A percentile compares a stretch with the other conserved stretches of the same genome.
phyloP scores from a whole-genome alignment of 2,113 vertebrate genomes.

The Psilopogon haemacephalus region DNA sequence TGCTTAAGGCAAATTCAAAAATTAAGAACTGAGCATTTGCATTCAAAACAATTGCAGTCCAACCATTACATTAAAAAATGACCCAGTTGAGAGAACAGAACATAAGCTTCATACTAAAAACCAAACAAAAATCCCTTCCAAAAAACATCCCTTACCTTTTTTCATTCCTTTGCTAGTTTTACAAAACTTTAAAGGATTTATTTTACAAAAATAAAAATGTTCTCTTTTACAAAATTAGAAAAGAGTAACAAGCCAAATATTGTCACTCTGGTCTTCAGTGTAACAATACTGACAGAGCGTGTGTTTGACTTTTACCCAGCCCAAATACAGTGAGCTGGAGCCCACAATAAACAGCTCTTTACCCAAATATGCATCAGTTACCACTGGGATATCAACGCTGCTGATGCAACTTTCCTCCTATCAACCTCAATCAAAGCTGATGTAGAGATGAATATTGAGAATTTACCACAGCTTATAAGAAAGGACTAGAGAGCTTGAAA shows the following conservation, averaged over 20 bases:
- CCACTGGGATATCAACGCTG: neutral
- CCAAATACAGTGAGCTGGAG: neutral
- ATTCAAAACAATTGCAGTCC: neutral
- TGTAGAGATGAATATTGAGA: neutral
- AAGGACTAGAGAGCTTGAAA: neutral
- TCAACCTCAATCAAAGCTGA: neutral
- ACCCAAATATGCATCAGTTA: neutral
- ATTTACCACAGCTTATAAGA: neutral
- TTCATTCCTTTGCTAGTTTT: neutral
- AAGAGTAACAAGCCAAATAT: neutral
- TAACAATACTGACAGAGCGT: neutral
- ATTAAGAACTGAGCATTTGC: neutral
- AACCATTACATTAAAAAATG: neutral
- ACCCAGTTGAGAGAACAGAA: neutral
- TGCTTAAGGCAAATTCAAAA: neutral
- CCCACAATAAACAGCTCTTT: neutral
- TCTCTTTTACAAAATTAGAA: neutral
- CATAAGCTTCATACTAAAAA: neutral
- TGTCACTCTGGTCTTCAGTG: neutral
- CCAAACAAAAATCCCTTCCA: rapidly evolving
- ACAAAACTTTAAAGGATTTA: neutral
- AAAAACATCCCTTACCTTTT: neutral
- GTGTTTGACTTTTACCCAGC: neutral
- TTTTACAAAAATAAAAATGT: too few relatives aligned
- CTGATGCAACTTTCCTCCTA: neutral